phyloP scores from a whole-genome alignment of 2,113 vertebrate species.

The Pao palembangensis region DNA sequence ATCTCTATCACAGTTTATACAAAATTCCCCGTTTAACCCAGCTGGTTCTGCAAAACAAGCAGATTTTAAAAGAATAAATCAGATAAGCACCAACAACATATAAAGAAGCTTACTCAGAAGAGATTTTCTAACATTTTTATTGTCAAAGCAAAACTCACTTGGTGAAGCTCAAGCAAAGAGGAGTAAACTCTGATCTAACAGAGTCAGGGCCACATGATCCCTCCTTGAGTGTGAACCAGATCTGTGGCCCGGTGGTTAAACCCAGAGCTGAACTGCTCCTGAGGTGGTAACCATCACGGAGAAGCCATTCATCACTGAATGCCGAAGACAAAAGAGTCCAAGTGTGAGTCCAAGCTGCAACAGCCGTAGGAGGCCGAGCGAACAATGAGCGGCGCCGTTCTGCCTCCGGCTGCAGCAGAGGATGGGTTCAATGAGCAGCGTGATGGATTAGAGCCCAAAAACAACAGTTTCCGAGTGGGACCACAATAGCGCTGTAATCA shows the following conservation, averaged over 20 bases:
- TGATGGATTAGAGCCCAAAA: constrained; percentile 7
- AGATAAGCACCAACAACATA: neutral
- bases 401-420: constrained; percentile 22
- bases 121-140: neutral
- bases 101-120: neutral
- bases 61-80: neutral
- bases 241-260: constrained; percentile 37
- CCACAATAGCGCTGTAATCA: constrained; percentile 11
- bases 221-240: constrained; percentile 52
- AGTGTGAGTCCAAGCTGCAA: neutral
- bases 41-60: neutral
- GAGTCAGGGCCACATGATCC: constrained; percentile 42
- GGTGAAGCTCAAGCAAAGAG: constrained; percentile 13
- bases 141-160: neutral
- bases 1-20: neutral
- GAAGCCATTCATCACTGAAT: constrained; percentile 31
- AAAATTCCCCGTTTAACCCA: neutral
- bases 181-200: neutral
- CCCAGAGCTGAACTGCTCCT: constrained; percentile 48
- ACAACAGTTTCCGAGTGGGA: neutral
- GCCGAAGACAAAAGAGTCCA: constrained; percentile 10
- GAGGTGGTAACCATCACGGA: constrained; percentile 36
- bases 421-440: constrained; percentile 20
- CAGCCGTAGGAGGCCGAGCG: constrained; percentile 36
- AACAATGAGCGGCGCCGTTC: constrained; percentile 8